Base-by-base conservation (phyloP, 2,888 invertebrate species). In the Hirtodrosophila histrioides region DNA sequence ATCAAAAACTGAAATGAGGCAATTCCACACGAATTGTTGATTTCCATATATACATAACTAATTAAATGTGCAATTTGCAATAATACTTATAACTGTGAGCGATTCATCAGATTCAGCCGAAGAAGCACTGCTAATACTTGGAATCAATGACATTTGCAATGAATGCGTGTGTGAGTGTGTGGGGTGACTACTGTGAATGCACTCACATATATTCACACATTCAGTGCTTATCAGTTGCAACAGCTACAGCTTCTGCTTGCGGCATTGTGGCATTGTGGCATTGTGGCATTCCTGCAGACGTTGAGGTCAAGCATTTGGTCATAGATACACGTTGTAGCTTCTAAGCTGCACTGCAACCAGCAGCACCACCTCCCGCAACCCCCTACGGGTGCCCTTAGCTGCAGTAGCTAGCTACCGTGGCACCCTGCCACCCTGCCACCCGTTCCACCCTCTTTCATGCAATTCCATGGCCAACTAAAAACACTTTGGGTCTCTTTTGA, bases 391-490 rank as follows among this genome's bases (percentile, higher is more conserved):
- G 27, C 27, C 6, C 6, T 27, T 2, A 27, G 27, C 27, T 17
- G 17, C 17, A 17, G 17, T 17, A 17, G 17, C 17, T 17, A 17
- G 17, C 17, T 17, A 17, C 17, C 17, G n/a, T n/a, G n/a, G n/a
- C 0, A 27, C 29, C 0, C 5, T 8, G 10, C 3, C 3, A 17
- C 8, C 7, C 4, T 7, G 7, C 37, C 12, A 2, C 29, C 9
- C 4, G 5, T 17, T 27, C 3, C 12, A 1, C 43, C n/a, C 31
- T n/a, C 39, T 27, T 12, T 39, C 43, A 74, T 74, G 78, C 74
- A 78, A 55, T 73, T 83, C 81, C 73, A 79, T 70, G 79, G 70
- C 65, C 85, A 80, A 66, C 66, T 65, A 61, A 68, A 64, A 64
- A 77, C 66, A 62, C 75, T 82, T 85, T 53, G 69, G 69, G 43